Base-by-base conservation (phyloP, 2,888 invertebrate genomes). In the Acanthoscelides obtectus region DNA sequence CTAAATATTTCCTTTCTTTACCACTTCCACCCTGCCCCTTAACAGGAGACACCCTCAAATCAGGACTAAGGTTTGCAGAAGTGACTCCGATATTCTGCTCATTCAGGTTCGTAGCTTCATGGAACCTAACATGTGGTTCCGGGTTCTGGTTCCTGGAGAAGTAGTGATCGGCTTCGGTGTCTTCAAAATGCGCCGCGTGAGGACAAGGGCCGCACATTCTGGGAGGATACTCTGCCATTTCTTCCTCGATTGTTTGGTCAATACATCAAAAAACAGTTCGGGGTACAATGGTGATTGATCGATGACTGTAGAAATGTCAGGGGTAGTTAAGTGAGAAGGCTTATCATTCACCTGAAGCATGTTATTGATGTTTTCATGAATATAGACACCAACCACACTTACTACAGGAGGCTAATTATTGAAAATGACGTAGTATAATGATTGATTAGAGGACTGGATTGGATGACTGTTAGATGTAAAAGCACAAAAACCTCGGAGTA, bases 141-240 rank as follows among this genome's bases (percentile, higher is more conserved):
- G 75, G 75, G 12, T 66, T 45, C 1, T 73, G 70, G 17, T 73
- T 73, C 20, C 19, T 65, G 19, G 65, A 21, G 8, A 73, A 45
- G 27, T 68, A 71, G 3, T 63, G 22, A 21, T 45, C 69, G 5
- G 68, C 69, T 64, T 71, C 65, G 22, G 67, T 72, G 68, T 72
- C 71, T 66, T 78, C 77, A 72, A 81, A 83, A 22, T 77, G 78
- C 17, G 79, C 82, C 22, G 78, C 45, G 64, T 80, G 73, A 8
- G 81, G 81, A 74, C 84, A 83, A 8, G 79, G 78, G 2, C 81
- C 82, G 70, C 83, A 84, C 6, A 77, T 73, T 70, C 81, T 73
- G 0, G 79, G 70, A 2, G 83, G 82, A 76, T 81, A 81, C 75
- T 84, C 83, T 22, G 83, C 75, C 84, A 84, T 84, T 68, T 66